phyloP scores from a whole-genome alignment of 2,797 vertebrate species.

The Echiichthys vipera region DNA sequence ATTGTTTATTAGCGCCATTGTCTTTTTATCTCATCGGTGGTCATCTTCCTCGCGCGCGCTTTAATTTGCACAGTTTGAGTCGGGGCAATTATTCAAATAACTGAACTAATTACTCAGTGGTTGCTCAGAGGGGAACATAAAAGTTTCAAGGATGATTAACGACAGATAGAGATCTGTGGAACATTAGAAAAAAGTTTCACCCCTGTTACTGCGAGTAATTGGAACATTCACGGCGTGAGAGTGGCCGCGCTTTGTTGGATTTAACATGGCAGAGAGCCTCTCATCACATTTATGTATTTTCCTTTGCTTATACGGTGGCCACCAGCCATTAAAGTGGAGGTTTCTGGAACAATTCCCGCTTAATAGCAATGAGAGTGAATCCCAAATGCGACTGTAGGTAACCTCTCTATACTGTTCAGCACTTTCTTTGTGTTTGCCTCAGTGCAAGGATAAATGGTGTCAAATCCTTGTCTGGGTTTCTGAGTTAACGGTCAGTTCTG shows the following conservation, averaged over 20 bases:
- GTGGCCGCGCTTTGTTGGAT: slow-evolving; percentile 29
- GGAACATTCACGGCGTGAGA: slow-evolving; percentile 55
- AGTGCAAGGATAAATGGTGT: neutral
- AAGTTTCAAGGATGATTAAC: slow-evolving; percentile 72
- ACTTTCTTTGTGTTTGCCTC: neutral
- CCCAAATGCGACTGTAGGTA: neutral
- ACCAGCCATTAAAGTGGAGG: slow-evolving; percentile 1
- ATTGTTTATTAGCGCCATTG: slow-evolving; percentile 55
- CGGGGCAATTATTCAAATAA: slow-evolving; percentile 71
- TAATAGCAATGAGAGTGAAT: neutral
- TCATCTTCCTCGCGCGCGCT: slow-evolving; percentile 55
- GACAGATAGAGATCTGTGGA: slow-evolving; percentile 50
- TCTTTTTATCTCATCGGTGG: slow-evolving; percentile 72
- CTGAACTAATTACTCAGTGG: slow-evolving; percentile 60
- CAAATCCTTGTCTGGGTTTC: slow-evolving; percentile 15
- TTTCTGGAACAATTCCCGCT: neutral
- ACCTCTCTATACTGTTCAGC: neutral
- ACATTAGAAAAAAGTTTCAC: slow-evolving; percentile 38
- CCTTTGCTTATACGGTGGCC: neutral
- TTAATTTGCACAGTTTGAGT: slow-evolving; percentile 63
- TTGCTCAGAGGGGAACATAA: slow-evolving; percentile 34
- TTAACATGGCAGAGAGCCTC: slow-evolving; percentile 7
- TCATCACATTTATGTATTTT: slow-evolving; percentile 28
- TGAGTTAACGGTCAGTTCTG: slow-evolving; percentile 17
- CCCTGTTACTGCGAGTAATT: slow-evolving; percentile 63